A percentile compares a stretch with the other conserved stretches of the same genome.
Conservation (phyloP, 2,797 vertebrate species). For the Cottoperca gobio region DNA sequence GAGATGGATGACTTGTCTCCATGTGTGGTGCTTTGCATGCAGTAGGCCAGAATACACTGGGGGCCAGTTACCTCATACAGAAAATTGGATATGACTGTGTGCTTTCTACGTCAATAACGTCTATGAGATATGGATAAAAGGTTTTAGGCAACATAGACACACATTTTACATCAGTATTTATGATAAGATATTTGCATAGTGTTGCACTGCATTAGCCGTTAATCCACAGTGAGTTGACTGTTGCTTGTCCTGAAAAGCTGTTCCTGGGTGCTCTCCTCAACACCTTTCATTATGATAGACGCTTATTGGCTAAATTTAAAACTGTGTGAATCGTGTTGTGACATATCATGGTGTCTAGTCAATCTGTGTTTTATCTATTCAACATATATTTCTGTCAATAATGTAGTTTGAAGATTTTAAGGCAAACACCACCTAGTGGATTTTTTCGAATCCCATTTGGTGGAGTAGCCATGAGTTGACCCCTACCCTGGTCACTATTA, state of each 20-base stretch:
- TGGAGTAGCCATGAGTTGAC: constrained; percentile 48
- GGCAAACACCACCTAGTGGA: constrained; percentile 26
- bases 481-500: constrained; percentile 37
- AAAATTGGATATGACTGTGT: constrained; percentile 31
- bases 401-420: neutral
- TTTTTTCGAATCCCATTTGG: constrained; percentile 31
- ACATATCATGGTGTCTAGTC: neutral
- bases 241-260: neutral
- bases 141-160: neutral
- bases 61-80: constrained; percentile 43
- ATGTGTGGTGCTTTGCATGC: constrained; percentile 66
- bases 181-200: neutral
- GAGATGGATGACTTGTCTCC: constrained; percentile 70
- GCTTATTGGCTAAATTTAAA: neutral
- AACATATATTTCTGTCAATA: neutral
- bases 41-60: constrained; percentile 50
- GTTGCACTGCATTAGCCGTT: neutral
- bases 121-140: constrained; percentile 10
- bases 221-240: neutral
- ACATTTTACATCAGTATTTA: constrained; percentile 5
- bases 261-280: neutral
- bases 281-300: neutral
- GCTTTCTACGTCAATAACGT: constrained; percentile 27
- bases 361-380: neutral
- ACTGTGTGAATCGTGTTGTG: neutral